Conservation (phyloP, 2,888 invertebrate genomes). For the Aporophyla lueneburgensis region DNA sequence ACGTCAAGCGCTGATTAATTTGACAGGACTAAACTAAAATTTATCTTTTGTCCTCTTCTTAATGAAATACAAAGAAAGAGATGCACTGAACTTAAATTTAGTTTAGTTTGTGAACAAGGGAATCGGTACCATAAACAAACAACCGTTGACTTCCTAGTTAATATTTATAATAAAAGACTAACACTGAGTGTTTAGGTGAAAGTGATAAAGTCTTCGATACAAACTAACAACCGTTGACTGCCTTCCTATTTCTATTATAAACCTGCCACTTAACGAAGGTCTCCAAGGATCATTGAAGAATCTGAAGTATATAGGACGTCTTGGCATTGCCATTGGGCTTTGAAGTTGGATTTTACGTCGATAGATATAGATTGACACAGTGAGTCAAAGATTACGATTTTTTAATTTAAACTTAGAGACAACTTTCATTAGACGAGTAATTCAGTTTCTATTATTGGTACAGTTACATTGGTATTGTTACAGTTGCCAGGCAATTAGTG, state of each 20-base stretch:
- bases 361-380: conserved; percentile 14
- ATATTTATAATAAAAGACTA: background rate
- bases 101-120: too few species aligned
- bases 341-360: conserved; percentile 6
- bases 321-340: background rate
- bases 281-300: conserved; percentile 1
- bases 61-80: too few species aligned
- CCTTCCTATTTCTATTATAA: background rate
- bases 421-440: conserved; percentile 7
- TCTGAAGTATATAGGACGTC: background rate
- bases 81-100: too few species aligned
- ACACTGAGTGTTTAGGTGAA: background rate
- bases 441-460: conserved; percentile 8
- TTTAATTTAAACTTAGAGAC: conserved; percentile 2
- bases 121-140: too few species aligned
- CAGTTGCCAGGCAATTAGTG: background rate
- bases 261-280: background rate
- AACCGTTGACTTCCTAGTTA: background rate
- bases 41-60: too few species aligned
- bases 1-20: too few species aligned
- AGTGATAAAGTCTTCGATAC: background rate
- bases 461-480: too few species aligned
- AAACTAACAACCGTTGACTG: background rate
- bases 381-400: background rate
- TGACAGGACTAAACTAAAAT: too few species aligned